These are phyloP conservation scores for Spisula subtruncata DNA, from an alignment of 2,888 invertebrate genomes.

Conservation along the genomic window DNA sequence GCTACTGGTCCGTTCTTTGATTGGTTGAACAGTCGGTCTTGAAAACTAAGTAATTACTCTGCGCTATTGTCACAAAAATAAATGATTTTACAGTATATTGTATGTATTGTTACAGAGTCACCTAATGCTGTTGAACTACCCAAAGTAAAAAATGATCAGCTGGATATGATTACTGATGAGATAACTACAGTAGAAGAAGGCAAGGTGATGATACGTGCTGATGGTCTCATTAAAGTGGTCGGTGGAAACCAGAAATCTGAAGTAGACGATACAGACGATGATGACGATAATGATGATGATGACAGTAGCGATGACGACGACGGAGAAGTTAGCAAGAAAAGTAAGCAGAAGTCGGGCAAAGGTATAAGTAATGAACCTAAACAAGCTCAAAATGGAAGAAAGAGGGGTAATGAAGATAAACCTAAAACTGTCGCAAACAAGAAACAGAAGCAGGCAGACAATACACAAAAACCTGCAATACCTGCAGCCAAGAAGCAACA, in stretches of 20 bases:
- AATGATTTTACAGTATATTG: too few species aligned
- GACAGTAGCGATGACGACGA: neutral
- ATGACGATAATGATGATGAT: conserved; percentile 11
- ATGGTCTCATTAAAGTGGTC: conserved; percentile 59
- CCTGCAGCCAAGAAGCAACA: conserved; percentile 3
- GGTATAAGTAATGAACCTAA: neutral
- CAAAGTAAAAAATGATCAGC: conserved; percentile 11
- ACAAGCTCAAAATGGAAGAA: conserved; percentile 31
- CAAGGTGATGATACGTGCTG: conserved; percentile 78
- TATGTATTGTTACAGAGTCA: conserved; percentile 48
- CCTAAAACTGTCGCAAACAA: conserved; percentile 16
- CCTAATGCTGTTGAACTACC: conserved; percentile 70
- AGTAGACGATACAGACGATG: neutral
- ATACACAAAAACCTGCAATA: neutral
- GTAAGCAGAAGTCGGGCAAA: neutral
- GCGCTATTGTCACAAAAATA: too few species aligned
- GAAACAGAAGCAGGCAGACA: conserved; percentile 24
- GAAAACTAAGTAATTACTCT: too few species aligned
- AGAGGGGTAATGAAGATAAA: conserved; percentile 37
- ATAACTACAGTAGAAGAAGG: conserved; percentile 81
- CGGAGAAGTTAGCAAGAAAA: conserved; percentile 18
- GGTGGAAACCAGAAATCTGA: conserved; percentile 39
- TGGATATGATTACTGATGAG: conserved; percentile 73
- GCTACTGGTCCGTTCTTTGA: too few species aligned
- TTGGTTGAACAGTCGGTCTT: too few species aligned